Base-by-base conservation (phyloP, 2,797 vertebrate species). In the Phalanger gymnotis region DNA sequence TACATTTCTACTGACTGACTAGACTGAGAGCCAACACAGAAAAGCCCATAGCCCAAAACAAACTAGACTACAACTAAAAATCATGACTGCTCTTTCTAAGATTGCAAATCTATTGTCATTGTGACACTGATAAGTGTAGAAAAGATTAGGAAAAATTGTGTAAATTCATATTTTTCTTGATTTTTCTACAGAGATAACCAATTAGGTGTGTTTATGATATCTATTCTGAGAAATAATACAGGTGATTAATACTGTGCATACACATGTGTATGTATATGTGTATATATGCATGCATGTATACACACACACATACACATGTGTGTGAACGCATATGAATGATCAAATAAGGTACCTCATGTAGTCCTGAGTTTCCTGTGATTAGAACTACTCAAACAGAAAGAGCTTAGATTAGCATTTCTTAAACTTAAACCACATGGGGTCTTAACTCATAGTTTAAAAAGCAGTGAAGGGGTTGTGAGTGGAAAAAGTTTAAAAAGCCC, bases 151-250 rank as follows among this genome's bases (percentile, higher is more conserved):
- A 95, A 97, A 94, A 55, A 90, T 53, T 97, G 58, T 95, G 5
- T 14, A 95, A 51, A 95, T 55, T 95, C 93, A n/a, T 91, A 91
- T 58, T 89, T 95, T 90, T 52, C 22, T 52, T 90, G 94, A 94
- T 91, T 90, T 90, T 25, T n/a, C 95, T 95, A 40, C n/a, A 96
- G 96, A 10, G 53, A 61, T 93, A 91, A 95, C 16, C 92, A 28
- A 94, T 93, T 53, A 96, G 47, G 14, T 97, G 30, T 28, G 40
- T 73, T 95, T 92, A 61, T 53, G 25, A 94, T 54, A 94, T 51
- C 47, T 93, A 91, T 55, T 91, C 16, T 81, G 5, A 91, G 27
- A 61, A 66, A 66, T 30, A 52, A 90, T 58, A 61, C 3, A 51
- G 40, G 53, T 54, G 91, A 30, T 73, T 90, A 27, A 66, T 12